These are phyloP conservation scores for Nylanderia fulva DNA, from an alignment of 1,140 invertebrate genomes.

Conservation along the genomic window DNA sequence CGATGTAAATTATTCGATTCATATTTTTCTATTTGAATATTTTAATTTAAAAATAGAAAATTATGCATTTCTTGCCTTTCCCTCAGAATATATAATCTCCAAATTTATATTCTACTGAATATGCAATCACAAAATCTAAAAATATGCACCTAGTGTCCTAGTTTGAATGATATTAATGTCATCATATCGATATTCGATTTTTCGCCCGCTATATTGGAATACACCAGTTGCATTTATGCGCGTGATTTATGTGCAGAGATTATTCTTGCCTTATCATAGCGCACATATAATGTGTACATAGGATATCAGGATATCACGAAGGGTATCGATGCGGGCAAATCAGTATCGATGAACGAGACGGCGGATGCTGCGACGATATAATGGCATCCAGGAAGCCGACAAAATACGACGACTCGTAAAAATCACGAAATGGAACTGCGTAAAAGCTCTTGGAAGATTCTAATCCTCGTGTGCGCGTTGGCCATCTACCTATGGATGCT, in stretches of 20 bases:
- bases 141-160: not conserved
- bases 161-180: not conserved
- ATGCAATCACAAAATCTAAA: not conserved
- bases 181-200: not conserved
- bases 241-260: slow-evolving; percentile 7
- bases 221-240: slow-evolving; percentile 38
- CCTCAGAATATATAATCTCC: not conserved
- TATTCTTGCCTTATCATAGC: not conserved
- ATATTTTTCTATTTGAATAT: not conserved
- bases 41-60: not conserved
- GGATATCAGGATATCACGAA: slow-evolving; percentile 1
- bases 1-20: not conserved
- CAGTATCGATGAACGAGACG: slow-evolving; percentile 49
- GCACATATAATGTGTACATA: not conserved
- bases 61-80: not conserved
- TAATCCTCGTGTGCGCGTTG: slow-evolving; percentile 54
- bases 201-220: not conserved
- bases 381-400: slow-evolving; percentile 69
- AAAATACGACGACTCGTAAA: slow-evolving; percentile 72
- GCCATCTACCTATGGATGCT: slow-evolving; percentile 68
- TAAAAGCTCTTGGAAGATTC: slow-evolving; percentile 68
- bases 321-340: slow-evolving; percentile 10
- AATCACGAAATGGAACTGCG: slow-evolving; percentile 66
- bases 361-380: slow-evolving; percentile 54
- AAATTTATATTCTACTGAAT: not conserved